Conservation (phyloP, 1,140 invertebrate species). For the Scaptomyza hsui region DNA sequence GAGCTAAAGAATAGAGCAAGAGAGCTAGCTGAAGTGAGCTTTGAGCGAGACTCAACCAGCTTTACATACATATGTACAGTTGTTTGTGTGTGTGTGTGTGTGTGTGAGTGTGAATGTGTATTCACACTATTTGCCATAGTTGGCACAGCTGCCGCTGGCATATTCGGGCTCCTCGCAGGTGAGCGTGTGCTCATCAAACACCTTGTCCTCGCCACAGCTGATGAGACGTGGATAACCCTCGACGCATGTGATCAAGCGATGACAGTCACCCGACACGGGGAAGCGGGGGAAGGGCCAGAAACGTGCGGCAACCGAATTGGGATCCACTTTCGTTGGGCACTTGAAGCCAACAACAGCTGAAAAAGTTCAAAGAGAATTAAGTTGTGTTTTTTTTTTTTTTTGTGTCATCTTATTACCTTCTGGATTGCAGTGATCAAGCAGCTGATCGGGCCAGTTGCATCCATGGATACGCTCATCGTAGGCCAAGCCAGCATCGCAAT, state of each 20-base stretch:
- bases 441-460: slow-evolving; percentile 97
- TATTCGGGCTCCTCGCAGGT: slow-evolving; percentile 90
- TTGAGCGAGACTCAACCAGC: slow-evolving; percentile 39
- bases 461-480: slow-evolving; percentile 94
- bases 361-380: slow-evolving; percentile 37
- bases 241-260: slow-evolving; percentile 94
- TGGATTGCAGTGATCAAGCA: slow-evolving; percentile 93
- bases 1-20: slow-evolving; percentile 1
- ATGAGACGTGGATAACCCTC: slow-evolving; percentile 93
- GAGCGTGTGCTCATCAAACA: slow-evolving; percentile 92
- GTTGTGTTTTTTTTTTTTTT: no score
- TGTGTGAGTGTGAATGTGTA: neutral
- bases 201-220: slow-evolving; percentile 92
- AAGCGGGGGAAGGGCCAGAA: slow-evolving; percentile 96
- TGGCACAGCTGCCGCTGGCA: slow-evolving; percentile 72
- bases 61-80: slow-evolving; percentile 63
- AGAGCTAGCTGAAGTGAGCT: slow-evolving; percentile 26
- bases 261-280: slow-evolving; percentile 92
- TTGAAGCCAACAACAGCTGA: slow-evolving; percentile 92
- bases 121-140: slow-evolving; percentile 69
- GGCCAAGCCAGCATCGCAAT: slow-evolving; percentile 93
- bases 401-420: slow-evolving; percentile 86
- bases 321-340: slow-evolving; percentile 91
- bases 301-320: slow-evolving; percentile 90
- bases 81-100: no score